Conservation (phyloP, 2,113 vertebrate genomes). For the Formicarius rufipectus region DNA sequence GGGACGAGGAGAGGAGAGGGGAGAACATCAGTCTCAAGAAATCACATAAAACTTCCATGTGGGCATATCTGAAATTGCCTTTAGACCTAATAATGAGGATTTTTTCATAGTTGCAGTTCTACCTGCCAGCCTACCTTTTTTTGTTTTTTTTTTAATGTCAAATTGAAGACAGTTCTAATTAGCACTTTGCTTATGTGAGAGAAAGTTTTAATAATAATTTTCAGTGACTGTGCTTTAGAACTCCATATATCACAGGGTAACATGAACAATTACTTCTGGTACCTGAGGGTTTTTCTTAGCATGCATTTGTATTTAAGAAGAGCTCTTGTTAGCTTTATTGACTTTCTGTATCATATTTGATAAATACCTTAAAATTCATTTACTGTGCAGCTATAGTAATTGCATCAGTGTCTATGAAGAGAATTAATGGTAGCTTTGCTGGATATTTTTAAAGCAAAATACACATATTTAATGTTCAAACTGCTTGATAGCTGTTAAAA, state of each 20-base stretch:
- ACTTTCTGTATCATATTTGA: background rate
- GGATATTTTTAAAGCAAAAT: background rate
- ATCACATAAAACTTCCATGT: accelerated
- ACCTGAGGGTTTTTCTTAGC: background rate
- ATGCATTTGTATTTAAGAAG: background rate
- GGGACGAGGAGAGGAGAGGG: background rate
- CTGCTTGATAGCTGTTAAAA: background rate
- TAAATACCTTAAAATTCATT: background rate
- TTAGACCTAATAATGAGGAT: background rate
- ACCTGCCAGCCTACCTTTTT: background rate
- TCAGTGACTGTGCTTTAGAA: background rate
- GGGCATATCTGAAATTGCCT: background rate
- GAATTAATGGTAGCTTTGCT: background rate
- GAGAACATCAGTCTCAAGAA: background rate
- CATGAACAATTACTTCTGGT: background rate
- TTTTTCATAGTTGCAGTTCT: background rate
- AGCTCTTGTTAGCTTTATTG: background rate
- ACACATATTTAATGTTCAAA: background rate
- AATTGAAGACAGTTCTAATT: background rate
- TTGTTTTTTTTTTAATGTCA: background rate
- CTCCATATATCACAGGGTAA: background rate
- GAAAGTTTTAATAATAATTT: background rate
- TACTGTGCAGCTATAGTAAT: background rate
- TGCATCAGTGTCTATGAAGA: background rate
- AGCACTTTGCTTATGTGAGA: background rate